Conservation (phyloP, 2,888 invertebrate genomes). For the Troides aeacus region DNA sequence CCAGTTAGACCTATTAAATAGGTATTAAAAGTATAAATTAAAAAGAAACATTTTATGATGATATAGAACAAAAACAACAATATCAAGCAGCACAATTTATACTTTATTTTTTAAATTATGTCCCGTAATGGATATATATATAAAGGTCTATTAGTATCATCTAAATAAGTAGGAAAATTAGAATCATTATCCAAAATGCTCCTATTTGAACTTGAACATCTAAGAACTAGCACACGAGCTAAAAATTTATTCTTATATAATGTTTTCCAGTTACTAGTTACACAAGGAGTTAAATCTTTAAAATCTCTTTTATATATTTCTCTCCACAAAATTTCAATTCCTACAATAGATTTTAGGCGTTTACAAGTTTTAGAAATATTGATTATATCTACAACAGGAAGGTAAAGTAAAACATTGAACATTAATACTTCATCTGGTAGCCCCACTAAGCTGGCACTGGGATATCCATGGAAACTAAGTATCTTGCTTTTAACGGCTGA, state of each 20-base stretch:
- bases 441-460: conserved; percentile 69
- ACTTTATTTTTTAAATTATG: conserved; percentile 13
- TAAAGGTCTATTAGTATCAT: conserved; percentile 17
- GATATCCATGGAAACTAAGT: conserved; percentile 67
- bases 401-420: conserved; percentile 51
- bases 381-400: conserved; percentile 53
- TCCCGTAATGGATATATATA: conserved; percentile 20
- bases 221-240: conserved; percentile 35
- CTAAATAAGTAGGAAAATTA: conserved; percentile 10
- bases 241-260: conserved; percentile 51
- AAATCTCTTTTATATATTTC: conserved; percentile 61
- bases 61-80: background rate
- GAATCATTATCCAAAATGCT: conserved; percentile 7
- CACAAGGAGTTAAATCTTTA: conserved; percentile 35
- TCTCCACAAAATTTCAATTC: conserved; percentile 62
- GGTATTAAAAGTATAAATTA: conserved; percentile 22
- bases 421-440: conserved; percentile 65
- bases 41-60: background rate
- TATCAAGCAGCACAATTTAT: background rate
- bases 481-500: conserved; percentile 79
- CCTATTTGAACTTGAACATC: conserved; percentile 6
- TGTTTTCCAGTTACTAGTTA: conserved; percentile 50
- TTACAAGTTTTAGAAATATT: conserved; percentile 57
- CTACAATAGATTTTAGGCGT: conserved; percentile 49
- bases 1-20: conserved; percentile 62